Conservation (phyloP, 2,113 vertebrate genomes). For the Rhinichthys klamathensis region DNA sequence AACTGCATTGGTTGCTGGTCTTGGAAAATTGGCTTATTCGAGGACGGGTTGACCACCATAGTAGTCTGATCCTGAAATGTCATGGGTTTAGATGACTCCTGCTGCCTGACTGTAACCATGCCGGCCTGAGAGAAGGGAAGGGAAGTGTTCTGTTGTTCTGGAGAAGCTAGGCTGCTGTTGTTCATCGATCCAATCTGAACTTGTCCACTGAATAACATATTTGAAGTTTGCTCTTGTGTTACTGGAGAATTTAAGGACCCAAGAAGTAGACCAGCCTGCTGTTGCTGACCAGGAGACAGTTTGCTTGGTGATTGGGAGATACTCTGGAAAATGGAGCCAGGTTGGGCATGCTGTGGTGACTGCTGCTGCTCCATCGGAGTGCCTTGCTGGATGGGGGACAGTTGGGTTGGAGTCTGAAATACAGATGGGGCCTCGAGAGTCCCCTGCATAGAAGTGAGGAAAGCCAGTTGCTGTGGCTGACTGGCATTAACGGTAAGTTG, state of each 20-base stretch:
- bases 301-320: constrained; percentile 71
- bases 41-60: constrained; percentile 80
- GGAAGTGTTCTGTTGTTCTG: constrained; percentile 85
- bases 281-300: constrained; percentile 81
- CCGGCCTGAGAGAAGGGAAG: constrained; percentile 86
- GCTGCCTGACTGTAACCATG: constrained; percentile 82
- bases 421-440: constrained; percentile 74
- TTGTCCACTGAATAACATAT: constrained; percentile 75
- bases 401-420: constrained; percentile 75
- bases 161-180: constrained; percentile 71
- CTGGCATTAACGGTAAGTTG: constrained; percentile 75
- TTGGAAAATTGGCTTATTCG: constrained; percentile 88
- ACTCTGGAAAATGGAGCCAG: constrained; percentile 79
- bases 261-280: constrained; percentile 85
- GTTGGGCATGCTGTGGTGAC: constrained; percentile 83
- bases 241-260: constrained; percentile 74
- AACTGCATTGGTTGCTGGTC: constrained; percentile 93
- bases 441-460: constrained; percentile 79
- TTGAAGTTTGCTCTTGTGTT: constrained; percentile 82
- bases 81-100: constrained; percentile 88
- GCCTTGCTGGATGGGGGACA: constrained; percentile 84
- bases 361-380: constrained; percentile 86
- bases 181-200: constrained; percentile 77
- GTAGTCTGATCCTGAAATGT: constrained; percentile 84
- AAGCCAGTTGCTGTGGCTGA: constrained; percentile 88